Conservation (phyloP, 2,888 invertebrate genomes). For the Disparrhopalites patrizii region DNA sequence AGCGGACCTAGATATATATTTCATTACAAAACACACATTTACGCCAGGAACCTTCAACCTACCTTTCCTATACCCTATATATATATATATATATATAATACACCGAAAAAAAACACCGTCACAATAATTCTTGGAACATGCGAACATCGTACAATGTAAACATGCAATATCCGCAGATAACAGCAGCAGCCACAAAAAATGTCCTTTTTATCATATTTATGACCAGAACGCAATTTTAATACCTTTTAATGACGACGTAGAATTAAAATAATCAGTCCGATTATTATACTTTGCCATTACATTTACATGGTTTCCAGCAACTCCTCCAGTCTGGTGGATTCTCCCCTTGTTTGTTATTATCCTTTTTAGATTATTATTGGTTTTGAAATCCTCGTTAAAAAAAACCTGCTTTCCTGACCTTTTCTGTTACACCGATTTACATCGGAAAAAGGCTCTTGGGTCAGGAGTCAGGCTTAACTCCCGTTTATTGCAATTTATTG, state of each 20-base stretch:
- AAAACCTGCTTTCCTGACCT: no score
- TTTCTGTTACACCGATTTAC: no score
- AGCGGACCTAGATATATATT: no score
- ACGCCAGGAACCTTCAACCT: background rate
- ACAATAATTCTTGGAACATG: slow-evolving; percentile 14
- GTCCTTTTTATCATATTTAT: background rate
- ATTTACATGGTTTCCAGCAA: slow-evolving; percentile 1
- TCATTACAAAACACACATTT: background rate
- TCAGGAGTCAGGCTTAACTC: no score
- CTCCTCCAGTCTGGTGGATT: background rate
- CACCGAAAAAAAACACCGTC: no score
- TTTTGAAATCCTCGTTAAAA: no score
- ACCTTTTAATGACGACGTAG: slow-evolving; percentile 24
- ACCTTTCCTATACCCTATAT: background rate
- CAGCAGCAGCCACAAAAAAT: background rate
- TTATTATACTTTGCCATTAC: slow-evolving; percentile 24
- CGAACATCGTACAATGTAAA: slow-evolving; percentile 4
- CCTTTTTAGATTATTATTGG: no score
- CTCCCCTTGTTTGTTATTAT: background rate
- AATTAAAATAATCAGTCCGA: slow-evolving; percentile 22
- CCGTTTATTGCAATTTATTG: no score
- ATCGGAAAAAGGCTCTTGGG: no score
- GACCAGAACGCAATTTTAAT: background rate
- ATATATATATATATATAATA: background rate
- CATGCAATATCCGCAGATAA: background rate